These are phyloP conservation scores for Koerneria pararmatus DNA, from an alignment of 2,888 invertebrate species.

Conservation along the genomic window DNA sequence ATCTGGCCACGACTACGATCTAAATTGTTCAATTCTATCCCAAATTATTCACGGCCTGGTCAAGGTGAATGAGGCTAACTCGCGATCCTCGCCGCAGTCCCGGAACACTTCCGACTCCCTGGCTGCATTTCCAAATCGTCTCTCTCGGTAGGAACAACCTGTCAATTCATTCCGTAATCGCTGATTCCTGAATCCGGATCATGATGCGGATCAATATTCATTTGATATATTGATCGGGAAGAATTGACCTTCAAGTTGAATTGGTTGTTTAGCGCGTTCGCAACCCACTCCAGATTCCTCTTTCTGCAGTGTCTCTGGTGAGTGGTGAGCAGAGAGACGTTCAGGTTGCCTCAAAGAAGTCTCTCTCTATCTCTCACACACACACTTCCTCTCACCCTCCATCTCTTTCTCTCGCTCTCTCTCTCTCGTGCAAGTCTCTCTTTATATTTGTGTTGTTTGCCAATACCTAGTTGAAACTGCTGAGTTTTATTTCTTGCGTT, in stretches of 20 bases:
- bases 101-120: slow-evolving; percentile 69
- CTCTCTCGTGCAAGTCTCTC: too few relatives aligned
- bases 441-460: too few relatives aligned
- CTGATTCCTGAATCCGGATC: neutral
- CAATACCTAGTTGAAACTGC: too few relatives aligned
- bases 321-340: slow-evolving; percentile 84
- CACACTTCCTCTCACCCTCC: too few relatives aligned
- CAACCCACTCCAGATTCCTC: slow-evolving; percentile 81
- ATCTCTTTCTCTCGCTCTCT: too few relatives aligned
- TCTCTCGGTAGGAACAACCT: slow-evolving; percentile 69
- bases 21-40: too few relatives aligned
- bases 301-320: slow-evolving; percentile 78
- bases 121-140: slow-evolving; percentile 76
- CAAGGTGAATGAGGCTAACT: neutral
- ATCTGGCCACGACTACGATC: too few relatives aligned
- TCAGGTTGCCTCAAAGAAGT: slow-evolving; percentile 69
- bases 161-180: too few relatives aligned
- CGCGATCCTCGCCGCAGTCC: slow-evolving; percentile 88
- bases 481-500: too few relatives aligned
- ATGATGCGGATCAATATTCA: too few relatives aligned
- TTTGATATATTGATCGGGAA: neutral
- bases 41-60: too few relatives aligned
- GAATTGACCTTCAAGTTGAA: slow-evolving; percentile 72
- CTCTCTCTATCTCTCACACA: neutral
- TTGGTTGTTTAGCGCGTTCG: slow-evolving; percentile 75